Conservation (phyloP, 2,113 vertebrate species). For the Heterocephalus glaber region DNA sequence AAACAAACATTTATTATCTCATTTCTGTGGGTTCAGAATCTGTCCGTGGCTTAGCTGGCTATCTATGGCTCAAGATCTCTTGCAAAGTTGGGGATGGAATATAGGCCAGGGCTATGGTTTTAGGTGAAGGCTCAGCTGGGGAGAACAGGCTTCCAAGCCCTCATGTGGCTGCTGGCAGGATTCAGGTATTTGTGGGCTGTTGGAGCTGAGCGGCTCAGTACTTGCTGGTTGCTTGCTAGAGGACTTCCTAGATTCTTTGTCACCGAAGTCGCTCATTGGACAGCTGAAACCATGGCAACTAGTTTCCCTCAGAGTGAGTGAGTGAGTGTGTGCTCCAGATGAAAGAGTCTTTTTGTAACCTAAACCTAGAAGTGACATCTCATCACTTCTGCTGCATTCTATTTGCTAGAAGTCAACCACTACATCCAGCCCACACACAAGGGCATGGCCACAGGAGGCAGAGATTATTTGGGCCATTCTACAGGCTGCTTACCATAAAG, state of each 20-base stretch:
- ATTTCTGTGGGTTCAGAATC: constrained; percentile 1
- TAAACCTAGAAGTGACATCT: not conserved
- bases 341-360: not conserved
- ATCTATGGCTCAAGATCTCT: not conserved
- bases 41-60: not conserved
- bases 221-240: not conserved
- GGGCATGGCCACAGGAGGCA: not conserved
- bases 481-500: not conserved
- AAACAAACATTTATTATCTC: not conserved
- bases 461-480: no score
- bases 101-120: not conserved
- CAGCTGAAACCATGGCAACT: not conserved
- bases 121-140: not conserved
- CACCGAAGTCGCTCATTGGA: not conserved
- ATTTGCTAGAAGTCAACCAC: not conserved
- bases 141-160: not conserved
- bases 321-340: not conserved
- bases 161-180: not conserved
- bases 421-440: not conserved
- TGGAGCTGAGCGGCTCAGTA: not conserved
- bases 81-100: not conserved
- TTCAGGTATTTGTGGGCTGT: not conserved
- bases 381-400: not conserved
- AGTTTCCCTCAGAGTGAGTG: not conserved
- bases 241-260: not conserved